phyloP scores from a whole-genome alignment of 2,797 vertebrate genomes.

The Sphenopsis melanotis region DNA sequence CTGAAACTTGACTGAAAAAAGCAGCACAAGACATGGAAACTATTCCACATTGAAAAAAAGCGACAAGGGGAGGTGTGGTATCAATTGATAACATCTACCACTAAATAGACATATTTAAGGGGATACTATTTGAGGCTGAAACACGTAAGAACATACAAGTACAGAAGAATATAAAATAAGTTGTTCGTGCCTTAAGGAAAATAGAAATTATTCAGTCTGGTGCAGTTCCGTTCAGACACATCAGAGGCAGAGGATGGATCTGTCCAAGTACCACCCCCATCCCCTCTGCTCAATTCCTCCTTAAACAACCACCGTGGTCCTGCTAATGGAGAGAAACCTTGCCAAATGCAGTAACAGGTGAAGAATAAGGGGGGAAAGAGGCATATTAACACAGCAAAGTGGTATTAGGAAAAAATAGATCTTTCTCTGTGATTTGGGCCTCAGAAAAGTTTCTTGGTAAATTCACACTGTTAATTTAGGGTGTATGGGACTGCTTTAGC shows the following conservation, averaged over 20 bases:
- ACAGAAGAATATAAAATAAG: not conserved
- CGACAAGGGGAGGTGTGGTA: not conserved
- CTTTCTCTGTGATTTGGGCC: not conserved
- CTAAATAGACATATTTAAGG: not conserved
- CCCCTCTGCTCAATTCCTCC: accelerated
- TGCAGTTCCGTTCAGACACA: not conserved
- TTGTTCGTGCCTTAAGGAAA: not conserved
- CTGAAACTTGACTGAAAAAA: not conserved
- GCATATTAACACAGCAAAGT: not conserved
- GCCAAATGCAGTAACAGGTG: not conserved
- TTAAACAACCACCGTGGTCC: not conserved
- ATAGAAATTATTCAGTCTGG: not conserved
- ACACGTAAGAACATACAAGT: not conserved
- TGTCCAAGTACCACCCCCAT: not conserved
- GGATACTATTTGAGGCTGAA: not conserved
- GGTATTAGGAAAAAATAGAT: not conserved
- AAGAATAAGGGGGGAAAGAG: not conserved
- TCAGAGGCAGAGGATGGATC: not conserved
- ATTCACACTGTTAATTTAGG: not conserved
- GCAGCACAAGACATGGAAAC: not conserved
- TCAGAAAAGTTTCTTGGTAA: not conserved
- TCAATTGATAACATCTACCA: not conserved
- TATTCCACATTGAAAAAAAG: not conserved
- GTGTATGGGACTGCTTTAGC: not conserved
- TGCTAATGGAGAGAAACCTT: not conserved